A percentile compares a stretch with the other conserved stretches of the same genome.
Evolutionary conservation across 1,140 invertebrate genomes (phyloP).

Genomic region (Druon quercuslanigerum): DNA sequence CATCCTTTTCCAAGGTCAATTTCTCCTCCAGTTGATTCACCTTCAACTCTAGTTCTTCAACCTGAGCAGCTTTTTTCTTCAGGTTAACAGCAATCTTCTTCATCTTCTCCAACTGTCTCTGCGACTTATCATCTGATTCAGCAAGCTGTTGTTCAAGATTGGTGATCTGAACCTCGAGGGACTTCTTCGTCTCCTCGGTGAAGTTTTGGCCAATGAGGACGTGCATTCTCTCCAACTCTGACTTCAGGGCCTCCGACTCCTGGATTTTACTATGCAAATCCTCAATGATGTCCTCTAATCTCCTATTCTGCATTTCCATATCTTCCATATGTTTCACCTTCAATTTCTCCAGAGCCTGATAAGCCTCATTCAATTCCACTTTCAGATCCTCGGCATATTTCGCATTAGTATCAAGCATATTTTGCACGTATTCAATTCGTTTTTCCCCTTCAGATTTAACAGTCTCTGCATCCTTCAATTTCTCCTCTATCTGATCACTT

Average conservation of each 20-base stretch:
- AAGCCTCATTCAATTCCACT: slow-evolving; percentile 71
- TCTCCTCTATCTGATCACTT: slow-evolving; percentile 60
- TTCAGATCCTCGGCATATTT: slow-evolving; percentile 62
- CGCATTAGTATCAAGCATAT: slow-evolving; percentile 59
- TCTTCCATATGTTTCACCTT: slow-evolving; percentile 63
- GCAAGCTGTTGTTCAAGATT: slow-evolving; percentile 61
- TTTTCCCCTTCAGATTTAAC: slow-evolving; percentile 65
- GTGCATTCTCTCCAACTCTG: slow-evolving; percentile 56
- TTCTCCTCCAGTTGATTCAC: slow-evolving; percentile 62
- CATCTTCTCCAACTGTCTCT: slow-evolving; percentile 80
- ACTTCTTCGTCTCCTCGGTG: slow-evolving; percentile 52
- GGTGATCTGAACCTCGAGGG: slow-evolving; percentile 54
- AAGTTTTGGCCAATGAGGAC: slow-evolving; percentile 46
- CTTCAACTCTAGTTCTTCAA: slow-evolving; percentile 79
- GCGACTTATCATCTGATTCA: slow-evolving; percentile 55
- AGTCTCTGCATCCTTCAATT: slow-evolving; percentile 43
- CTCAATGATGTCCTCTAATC: slow-evolving; percentile 59
- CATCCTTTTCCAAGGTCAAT: slow-evolving; percentile 60
- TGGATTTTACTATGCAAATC: slow-evolving; percentile 55
- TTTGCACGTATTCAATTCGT: slow-evolving; percentile 64
- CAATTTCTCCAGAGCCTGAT: slow-evolving; percentile 75
- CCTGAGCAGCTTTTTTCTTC: slow-evolving; percentile 82
- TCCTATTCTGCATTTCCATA: slow-evolving; percentile 55
- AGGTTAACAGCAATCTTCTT: slow-evolving; percentile 85
- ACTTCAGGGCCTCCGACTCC: slow-evolving; percentile 58